These are phyloP conservation scores for Excalfactoria chinensis DNA, from an alignment of 2,113 vertebrate genomes.

Conservation along the genomic window DNA sequence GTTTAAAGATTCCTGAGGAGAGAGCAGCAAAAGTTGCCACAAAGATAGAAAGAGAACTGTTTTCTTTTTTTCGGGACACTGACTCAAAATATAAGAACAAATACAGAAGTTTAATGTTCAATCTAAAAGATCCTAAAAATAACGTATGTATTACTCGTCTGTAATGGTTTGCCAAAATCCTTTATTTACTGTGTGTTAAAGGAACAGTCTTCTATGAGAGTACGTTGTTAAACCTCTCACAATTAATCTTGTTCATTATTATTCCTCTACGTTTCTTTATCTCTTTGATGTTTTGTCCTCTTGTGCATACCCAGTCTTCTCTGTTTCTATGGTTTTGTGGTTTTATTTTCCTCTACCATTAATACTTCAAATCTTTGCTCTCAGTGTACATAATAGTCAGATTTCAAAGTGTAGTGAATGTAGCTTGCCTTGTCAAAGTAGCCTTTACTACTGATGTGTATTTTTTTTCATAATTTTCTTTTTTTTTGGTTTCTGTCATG, in stretches of 20 bases:
- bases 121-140: slow-evolving; percentile 98
- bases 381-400: not conserved
- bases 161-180: not conserved
- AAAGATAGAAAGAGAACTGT: slow-evolving; percentile 94
- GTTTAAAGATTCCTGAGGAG: slow-evolving; percentile 89
- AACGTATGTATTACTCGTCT: slow-evolving; percentile 84
- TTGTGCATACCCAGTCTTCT: not conserved
- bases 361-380: not conserved
- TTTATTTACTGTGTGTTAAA: not conserved
- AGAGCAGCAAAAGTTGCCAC: slow-evolving; percentile 91
- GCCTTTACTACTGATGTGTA: not conserved
- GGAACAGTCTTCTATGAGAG: not conserved
- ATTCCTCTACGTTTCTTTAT: not conserved
- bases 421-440: not conserved
- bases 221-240: not conserved
- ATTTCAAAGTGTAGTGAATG: not conserved
- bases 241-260: not conserved
- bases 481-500: not conserved
- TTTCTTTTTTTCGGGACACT: slow-evolving; percentile 94
- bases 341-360: not conserved
- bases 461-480: not conserved
- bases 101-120: slow-evolving; percentile 98
- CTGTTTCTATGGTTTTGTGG: not conserved
- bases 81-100: slow-evolving; percentile 99
- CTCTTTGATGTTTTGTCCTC: not conserved